Evolutionary conservation across 35 echinoderm and acorn worm species (phyloP), one percentile per base, ranked within the genome.

Genomic region (Apostichopus japonicus): DNA sequence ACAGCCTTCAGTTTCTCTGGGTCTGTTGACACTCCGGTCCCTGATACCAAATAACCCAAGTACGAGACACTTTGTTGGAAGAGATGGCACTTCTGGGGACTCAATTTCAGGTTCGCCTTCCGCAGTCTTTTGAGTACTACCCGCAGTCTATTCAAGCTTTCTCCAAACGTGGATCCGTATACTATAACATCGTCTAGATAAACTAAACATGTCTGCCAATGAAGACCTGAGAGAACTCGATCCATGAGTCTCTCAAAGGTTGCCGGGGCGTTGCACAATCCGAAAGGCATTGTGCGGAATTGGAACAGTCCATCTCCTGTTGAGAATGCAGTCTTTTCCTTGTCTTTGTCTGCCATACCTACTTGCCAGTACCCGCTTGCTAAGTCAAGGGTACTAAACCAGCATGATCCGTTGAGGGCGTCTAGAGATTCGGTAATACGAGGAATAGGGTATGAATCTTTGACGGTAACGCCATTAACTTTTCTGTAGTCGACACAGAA

Each of bases 351-450:
- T 5, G 25, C 81, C 73, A 95, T 63, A 17, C 15, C 94, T 77
- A 15, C 72, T 87, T 71, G 24, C n/a, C n/a, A n/a, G n/a, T n/a
- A n/a, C n/a, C n/a, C n/a, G n/a, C n/a, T n/a, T n/a, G n/a, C n/a
- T n/a, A 92, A 44, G 51, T 95, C 91, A 6, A 95, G 19, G 2
- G 94, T 95, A 10, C 79, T 92, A 55, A 97, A 97, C 55, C 86
- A 97, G 11, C 58, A 13, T 5, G 91, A 86, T 8, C 96, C 93
- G 17, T 70, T 56, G 4, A 97, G 53, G 8, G 90, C 77, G 92
- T 94, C 95, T 0, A 97, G 77, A 8, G 93, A 92, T 80, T 92
- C 93, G 22, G 92, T 93, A 11, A 94, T 97, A 55, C 95, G 67
- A 6, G 93, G 94, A 0, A 97, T 23, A 1, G 91, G 77, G 53